phyloP scores from a whole-genome alignment of 92 coral and sea anemone species.

The Bergia sp. region DNA sequence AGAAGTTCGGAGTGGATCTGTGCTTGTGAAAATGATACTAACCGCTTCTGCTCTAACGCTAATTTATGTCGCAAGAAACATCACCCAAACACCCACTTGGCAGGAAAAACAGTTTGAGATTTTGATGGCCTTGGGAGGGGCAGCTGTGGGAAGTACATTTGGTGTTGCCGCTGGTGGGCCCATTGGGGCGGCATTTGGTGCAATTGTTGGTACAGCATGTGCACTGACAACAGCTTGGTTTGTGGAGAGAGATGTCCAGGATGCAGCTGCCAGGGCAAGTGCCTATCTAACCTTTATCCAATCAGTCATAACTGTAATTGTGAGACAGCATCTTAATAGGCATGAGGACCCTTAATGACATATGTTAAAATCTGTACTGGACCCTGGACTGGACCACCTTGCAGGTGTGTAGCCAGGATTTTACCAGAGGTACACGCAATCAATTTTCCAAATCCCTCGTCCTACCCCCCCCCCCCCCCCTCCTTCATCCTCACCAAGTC shows the following conservation, averaged over 20 bases:
- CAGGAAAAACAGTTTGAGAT: conserved; percentile 13
- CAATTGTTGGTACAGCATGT: neutral
- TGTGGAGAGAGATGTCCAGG: neutral
- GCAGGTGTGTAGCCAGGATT: no score
- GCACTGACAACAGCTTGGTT: conserved; percentile 1
- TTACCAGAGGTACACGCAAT: no score
- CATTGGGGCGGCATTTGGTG: neutral
- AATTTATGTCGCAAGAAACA: neutral
- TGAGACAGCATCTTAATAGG: neutral
- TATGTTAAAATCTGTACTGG: no score
- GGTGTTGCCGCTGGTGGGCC: neutral
- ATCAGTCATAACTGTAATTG: neutral
- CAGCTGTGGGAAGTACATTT: neutral
- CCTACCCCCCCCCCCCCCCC: no score
- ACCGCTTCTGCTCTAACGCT: neutral
- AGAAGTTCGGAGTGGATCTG: neutral
- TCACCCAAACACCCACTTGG: conserved; percentile 1
- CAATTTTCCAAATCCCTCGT: no score
- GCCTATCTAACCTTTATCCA: neutral
- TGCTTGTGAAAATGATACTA: neutral
- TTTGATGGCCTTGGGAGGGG: conserved; percentile 17
- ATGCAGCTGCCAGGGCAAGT: neutral
- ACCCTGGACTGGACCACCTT: no score
- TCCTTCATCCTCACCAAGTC: no score
- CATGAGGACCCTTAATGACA: neutral